Evolutionary conservation across 2,888 invertebrate genomes (phyloP).

Genomic region (Melipona beecheii): DNA sequence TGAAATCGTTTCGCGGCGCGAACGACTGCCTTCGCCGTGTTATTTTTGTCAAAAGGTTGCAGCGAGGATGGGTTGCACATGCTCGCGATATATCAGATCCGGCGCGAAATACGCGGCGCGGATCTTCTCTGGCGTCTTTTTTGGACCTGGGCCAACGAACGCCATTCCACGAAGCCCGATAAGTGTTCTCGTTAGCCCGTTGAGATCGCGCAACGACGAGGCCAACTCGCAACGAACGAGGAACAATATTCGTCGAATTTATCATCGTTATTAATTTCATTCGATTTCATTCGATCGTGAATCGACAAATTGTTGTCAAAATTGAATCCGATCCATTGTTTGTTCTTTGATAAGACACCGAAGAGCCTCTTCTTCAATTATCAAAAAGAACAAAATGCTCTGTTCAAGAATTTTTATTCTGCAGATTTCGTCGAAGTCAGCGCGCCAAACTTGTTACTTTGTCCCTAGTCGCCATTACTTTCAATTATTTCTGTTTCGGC

Average conservation of each 20-base stretch:
- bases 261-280: neutral
- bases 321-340: too few species aligned
- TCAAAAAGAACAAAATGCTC: too few species aligned
- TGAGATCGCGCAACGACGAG: neutral
- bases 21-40: conserved; percentile 48
- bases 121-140: conserved; percentile 61
- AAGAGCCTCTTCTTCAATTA: too few species aligned
- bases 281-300: too few species aligned
- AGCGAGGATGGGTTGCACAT: conserved; percentile 70
- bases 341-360: too few species aligned
- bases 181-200: conserved; percentile 39
- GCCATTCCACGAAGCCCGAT: conserved; percentile 17
- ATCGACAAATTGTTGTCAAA: too few species aligned
- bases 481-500: too few species aligned
- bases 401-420: too few species aligned
- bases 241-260: neutral
- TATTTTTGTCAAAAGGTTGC: conserved; percentile 69
- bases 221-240: neutral
- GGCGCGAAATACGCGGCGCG: conserved; percentile 75
- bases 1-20: conserved; percentile 48
- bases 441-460: too few species aligned
- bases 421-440: too few species aligned
- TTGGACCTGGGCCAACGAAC: conserved; percentile 70
- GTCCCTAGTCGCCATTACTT: too few species aligned
- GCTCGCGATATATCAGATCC: conserved; percentile 76